These are phyloP conservation scores for Protomyctophum bolini DNA, from an alignment of 2,113 vertebrate genomes.

Conservation along the genomic window DNA sequence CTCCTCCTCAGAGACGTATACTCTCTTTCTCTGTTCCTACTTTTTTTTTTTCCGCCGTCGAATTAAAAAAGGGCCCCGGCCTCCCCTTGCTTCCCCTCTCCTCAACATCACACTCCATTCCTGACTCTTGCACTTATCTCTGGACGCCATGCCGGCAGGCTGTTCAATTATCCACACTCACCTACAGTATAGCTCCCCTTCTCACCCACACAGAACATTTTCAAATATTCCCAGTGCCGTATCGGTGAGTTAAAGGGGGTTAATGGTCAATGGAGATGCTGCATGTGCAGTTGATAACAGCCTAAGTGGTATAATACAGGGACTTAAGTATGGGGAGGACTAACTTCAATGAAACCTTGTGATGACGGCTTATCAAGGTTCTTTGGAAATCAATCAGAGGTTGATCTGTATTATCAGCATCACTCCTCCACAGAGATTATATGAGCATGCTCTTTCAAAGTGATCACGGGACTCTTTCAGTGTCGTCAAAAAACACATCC, in stretches of 20 bases:
- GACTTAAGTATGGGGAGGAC: slow-evolving; percentile 33
- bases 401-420: slow-evolving; percentile 56
- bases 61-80: slow-evolving; percentile 59
- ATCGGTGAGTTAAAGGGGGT: slow-evolving; percentile 59
- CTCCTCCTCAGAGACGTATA: slow-evolving; percentile 70
- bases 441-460: slow-evolving; percentile 49
- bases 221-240: slow-evolving; percentile 41
- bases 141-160: slow-evolving; percentile 65
- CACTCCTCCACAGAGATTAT: slow-evolving; percentile 55
- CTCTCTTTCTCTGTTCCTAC: slow-evolving; percentile 46
- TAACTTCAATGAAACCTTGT: slow-evolving; percentile 44
- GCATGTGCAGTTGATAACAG: slow-evolving; percentile 47
- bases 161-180: slow-evolving; percentile 72
- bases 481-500: slow-evolving; percentile 46
- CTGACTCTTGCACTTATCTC: slow-evolving; percentile 75
- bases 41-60: slow-evolving; percentile 64
- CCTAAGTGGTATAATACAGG: slow-evolving; percentile 40
- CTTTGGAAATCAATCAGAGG: slow-evolving; percentile 26
- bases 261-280: slow-evolving; percentile 57
- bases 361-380: slow-evolving; percentile 24
- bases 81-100: slow-evolving; percentile 28
- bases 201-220: slow-evolving; percentile 35
- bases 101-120: slow-evolving; percentile 69
- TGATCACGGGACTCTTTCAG: slow-evolving; percentile 58
- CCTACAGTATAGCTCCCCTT: slow-evolving; percentile 46